Evolutionary conservation across 53 echinoderm and acorn worm genomes (phyloP).

Genomic region (Zoroaster sp.): DNA sequence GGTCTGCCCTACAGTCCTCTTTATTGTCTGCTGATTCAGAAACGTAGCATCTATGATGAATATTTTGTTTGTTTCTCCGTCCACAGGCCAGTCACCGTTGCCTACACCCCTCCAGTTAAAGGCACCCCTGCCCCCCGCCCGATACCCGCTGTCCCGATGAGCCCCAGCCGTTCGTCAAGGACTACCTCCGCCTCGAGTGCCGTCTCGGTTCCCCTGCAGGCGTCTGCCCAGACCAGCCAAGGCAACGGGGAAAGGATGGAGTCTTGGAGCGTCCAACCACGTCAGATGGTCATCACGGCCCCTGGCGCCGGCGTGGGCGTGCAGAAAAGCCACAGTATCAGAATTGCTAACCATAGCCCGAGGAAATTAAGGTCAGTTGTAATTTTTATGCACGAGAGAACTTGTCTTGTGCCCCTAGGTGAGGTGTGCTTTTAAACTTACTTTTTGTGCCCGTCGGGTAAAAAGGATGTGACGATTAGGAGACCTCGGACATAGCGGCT

Average conservation of each 20-base stretch:
- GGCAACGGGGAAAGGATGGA: not conserved
- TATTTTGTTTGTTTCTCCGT: not conserved
- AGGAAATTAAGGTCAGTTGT: constrained; percentile 63
- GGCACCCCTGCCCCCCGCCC: constrained; percentile 34
- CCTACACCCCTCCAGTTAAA: constrained; percentile 66
- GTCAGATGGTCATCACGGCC: constrained; percentile 50
- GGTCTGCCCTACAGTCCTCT: not conserved
- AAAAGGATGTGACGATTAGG: too few relatives aligned
- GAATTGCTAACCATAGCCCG: constrained; percentile 56
- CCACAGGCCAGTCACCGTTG: constrained; percentile 35
- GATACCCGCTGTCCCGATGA: not conserved
- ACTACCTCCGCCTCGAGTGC: not conserved
- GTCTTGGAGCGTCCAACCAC: constrained; percentile 64
- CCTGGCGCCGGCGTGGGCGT: constrained; percentile 10
- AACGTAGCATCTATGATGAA: not conserved
- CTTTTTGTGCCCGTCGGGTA: too few relatives aligned
- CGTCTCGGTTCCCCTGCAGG: not conserved
- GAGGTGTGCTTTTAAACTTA: too few relatives aligned
- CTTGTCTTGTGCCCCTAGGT: too few relatives aligned
- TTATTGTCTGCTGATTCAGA: not conserved
- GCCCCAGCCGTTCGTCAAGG: not conserved
- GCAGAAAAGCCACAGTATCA: constrained; percentile 43
- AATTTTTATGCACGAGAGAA: too few relatives aligned
- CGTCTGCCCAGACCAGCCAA: not conserved
- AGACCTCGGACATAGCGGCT: too few relatives aligned